These are phyloP conservation scores for Drosophila sp. DNA, from an alignment of 1,140 invertebrate genomes.

Conservation along the genomic window DNA sequence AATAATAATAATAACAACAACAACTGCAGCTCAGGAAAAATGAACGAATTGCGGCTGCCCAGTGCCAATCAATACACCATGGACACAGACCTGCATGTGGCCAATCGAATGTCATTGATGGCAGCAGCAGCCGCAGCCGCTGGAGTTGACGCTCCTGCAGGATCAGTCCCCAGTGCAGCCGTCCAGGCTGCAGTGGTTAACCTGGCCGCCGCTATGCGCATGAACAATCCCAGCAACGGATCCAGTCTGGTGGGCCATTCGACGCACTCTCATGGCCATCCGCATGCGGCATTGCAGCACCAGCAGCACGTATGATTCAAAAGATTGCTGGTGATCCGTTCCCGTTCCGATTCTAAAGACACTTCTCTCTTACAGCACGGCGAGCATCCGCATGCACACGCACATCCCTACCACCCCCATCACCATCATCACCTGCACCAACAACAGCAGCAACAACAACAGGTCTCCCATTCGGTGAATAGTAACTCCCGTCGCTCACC, in stretches of 20 bases:
- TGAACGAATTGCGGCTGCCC: slow-evolving; percentile 70
- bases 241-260: slow-evolving; percentile 19
- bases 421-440: slow-evolving; percentile 51
- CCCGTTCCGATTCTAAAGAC: neutral
- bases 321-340: neutral
- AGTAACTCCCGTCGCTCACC: slow-evolving; percentile 73
- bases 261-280: slow-evolving; percentile 36
- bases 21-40: slow-evolving; percentile 54
- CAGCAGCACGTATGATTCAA: slow-evolving; percentile 40
- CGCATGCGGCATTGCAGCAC: slow-evolving; percentile 24
- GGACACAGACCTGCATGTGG: slow-evolving; percentile 86
- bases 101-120: slow-evolving; percentile 89
- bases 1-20: slow-evolving; percentile 62
- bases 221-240: slow-evolving; percentile 83
- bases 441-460: slow-evolving; percentile 85
- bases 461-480: slow-evolving; percentile 67
- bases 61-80: slow-evolving; percentile 88
- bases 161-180: slow-evolving; percentile 83
- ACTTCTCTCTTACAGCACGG: slow-evolving; percentile 7
- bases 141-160: slow-evolving; percentile 79
- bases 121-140: slow-evolving; percentile 87
- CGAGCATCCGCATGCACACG: slow-evolving; percentile 15
- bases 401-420: slow-evolving; percentile 22
- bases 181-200: slow-evolving; percentile 91
- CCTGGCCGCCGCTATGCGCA: slow-evolving; percentile 91